These are phyloP conservation scores for Leptinotarsa peninsularis DNA, from an alignment of 2,888 invertebrate species.

Conservation along the genomic window DNA sequence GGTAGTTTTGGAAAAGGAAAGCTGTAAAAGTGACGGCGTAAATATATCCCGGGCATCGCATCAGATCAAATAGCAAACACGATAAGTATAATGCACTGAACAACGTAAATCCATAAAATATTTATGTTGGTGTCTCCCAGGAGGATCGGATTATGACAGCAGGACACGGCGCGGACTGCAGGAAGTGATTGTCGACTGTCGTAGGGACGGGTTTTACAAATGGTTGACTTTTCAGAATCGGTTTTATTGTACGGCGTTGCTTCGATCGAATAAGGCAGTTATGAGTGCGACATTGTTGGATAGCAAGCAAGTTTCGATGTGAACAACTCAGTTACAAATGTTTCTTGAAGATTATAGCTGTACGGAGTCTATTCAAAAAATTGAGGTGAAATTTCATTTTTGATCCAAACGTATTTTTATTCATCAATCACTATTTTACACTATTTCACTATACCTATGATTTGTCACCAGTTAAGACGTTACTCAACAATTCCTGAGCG, in stretches of 20 bases:
- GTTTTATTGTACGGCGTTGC: not conserved
- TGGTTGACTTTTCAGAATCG: not conserved
- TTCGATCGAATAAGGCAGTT: slow-evolving; percentile 1
- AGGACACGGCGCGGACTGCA: slow-evolving; percentile 38
- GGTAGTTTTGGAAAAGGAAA: slow-evolving; percentile 19
- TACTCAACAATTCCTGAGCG: too few species aligned
- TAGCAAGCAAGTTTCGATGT: too few species aligned
- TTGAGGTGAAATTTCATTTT: too few species aligned
- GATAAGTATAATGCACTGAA: slow-evolving; percentile 67
- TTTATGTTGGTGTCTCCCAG: slow-evolving; percentile 63
- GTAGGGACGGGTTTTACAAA: slow-evolving; percentile 18
- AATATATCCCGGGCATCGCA: slow-evolving; percentile 56
- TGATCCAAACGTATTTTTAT: too few species aligned
- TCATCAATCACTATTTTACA: too few species aligned
- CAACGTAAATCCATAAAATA: slow-evolving; percentile 68
- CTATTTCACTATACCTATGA: too few species aligned
- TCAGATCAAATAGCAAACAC: slow-evolving; percentile 65
- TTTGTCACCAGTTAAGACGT: too few species aligned
- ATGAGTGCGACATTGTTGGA: not conserved
- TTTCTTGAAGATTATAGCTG: too few species aligned
- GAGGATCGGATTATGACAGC: slow-evolving; percentile 66
- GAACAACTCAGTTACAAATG: too few species aligned
- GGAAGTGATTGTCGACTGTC: slow-evolving; percentile 30
- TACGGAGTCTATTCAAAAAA: too few species aligned
- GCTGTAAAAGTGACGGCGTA: slow-evolving; percentile 24